These are phyloP conservation scores for Alaudala cheleensis DNA, from an alignment of 2,113 vertebrate species.

Conservation along the genomic window DNA sequence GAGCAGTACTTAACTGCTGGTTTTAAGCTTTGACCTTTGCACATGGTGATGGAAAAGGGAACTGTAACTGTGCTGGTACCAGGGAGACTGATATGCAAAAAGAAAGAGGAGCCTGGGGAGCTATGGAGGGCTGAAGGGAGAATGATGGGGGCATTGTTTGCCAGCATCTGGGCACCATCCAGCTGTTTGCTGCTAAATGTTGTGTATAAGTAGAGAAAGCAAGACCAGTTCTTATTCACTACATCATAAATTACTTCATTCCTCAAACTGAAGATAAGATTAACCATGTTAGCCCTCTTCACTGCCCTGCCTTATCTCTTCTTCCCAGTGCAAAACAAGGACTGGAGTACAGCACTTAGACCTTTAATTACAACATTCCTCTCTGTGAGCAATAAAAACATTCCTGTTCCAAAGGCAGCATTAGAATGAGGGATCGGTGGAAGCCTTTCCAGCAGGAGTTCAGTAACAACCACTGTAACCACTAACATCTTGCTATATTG, in stretches of 20 bases:
- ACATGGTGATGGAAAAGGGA: not conserved
- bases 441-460: not conserved
- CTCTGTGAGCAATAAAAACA: not conserved
- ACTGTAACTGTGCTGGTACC: not conserved
- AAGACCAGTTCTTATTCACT: not conserved
- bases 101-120: not conserved
- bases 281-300: not conserved
- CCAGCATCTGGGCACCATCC: not conserved
- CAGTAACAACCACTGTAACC: not conserved
- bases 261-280: not conserved
- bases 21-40: not conserved
- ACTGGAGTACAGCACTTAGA: not conserved
- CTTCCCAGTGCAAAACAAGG: not conserved
- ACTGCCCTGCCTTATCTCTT: not conserved
- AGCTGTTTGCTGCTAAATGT: not conserved
- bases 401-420: not conserved
- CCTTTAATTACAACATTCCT: not conserved
- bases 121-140: not conserved
- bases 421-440: not conserved
- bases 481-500: not conserved
- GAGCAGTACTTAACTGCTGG: not conserved
- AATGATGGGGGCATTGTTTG: rapidly evolving
- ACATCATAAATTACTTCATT: not conserved
- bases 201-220: not conserved
- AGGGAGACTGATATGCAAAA: not conserved